Evolutionary conservation across 2,797 vertebrate genomes (phyloP), one percentile per base, ranked within the genome.

Genomic region (Melanotaenia nigrans): DNA sequence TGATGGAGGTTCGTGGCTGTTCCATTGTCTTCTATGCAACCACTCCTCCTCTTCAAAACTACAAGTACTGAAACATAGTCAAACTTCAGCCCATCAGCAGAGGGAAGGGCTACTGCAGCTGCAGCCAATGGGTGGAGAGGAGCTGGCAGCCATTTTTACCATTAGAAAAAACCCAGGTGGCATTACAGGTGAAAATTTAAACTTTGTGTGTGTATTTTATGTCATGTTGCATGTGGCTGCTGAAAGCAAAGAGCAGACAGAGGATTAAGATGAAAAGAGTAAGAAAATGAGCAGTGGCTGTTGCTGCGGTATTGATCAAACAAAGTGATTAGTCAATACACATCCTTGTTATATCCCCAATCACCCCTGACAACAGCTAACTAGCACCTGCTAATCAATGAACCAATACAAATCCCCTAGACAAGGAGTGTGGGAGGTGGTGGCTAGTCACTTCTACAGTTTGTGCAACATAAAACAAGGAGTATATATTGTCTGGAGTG

Each of bases 311-410:
- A 99, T 98, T 97, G 97, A 98, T 97, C 94, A 91, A 91, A 95
- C 96, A 97, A 99, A 99, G 97, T 97, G 96, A 96, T 96, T 96
- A 96, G 96, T 97, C 97, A 91, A 99, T 99, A 97, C 95, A 95
- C 94, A 95, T 96, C 93, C 96, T 97, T 96, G 96, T 98, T 97
- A 96, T 94, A 96, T 96, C 95, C 92, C 88, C 95, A 96, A 96
- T 97, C 96, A 95, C 95, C 95, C 94, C 94, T 95, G 95, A 95
- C 94, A 95, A 95, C 89, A 86, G 93, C 96, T 97, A 97, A 98
- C 96, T 96, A 97, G 95, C 95, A 94, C 91, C 90, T 88, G 73
- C 95, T 97, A 96, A 98, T 99, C 97, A 98, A 98, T 98, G 94
- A 90, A 93, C 96, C 95, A 95, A 96, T 97, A 95, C 95, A 87